Conservation (phyloP, 2,797 vertebrate genomes). For the Micrastur ruficollis region DNA sequence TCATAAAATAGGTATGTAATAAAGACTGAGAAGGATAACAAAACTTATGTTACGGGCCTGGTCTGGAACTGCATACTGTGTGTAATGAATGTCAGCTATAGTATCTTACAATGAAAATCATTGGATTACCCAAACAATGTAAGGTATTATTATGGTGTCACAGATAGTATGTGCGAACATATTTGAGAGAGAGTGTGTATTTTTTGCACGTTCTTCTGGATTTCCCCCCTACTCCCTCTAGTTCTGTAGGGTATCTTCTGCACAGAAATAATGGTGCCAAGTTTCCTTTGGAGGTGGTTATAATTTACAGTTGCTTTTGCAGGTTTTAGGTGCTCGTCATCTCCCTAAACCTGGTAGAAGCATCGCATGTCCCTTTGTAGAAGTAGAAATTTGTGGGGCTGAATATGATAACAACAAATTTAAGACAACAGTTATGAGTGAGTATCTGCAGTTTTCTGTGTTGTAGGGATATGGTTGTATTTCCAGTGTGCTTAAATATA, state of each 20-base stretch:
- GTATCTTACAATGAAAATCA: not conserved
- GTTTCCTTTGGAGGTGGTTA: not conserved
- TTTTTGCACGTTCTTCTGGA: not conserved
- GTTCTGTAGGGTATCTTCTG: not conserved
- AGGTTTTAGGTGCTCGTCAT: conserved; percentile 95
- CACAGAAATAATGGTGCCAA: not conserved
- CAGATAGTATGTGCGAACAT: not conserved
- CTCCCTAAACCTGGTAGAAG: conserved; percentile 90
- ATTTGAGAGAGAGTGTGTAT: not conserved
- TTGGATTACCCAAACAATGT: not conserved
- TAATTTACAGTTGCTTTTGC: not conserved
- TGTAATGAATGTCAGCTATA: not conserved
- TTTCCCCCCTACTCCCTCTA: rapidly evolving
- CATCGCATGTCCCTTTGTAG: conserved; percentile 93
- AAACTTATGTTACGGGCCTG: not conserved
- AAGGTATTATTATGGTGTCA: not conserved
- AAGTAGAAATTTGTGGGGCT: conserved; percentile 91
- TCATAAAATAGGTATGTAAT: not conserved
- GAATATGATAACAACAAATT: conserved; percentile 89
- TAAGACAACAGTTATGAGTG: conserved; percentile 92
- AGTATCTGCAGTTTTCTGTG: conserved; percentile 54
- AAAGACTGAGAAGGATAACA: not conserved
- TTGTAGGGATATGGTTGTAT: not conserved
- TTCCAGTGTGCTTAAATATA: not conserved
- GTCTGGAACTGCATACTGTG: not conserved